Evolutionary conservation across 1,140 invertebrate species (phyloP).

Genomic region (Drosophila kurseongensis): DNA sequence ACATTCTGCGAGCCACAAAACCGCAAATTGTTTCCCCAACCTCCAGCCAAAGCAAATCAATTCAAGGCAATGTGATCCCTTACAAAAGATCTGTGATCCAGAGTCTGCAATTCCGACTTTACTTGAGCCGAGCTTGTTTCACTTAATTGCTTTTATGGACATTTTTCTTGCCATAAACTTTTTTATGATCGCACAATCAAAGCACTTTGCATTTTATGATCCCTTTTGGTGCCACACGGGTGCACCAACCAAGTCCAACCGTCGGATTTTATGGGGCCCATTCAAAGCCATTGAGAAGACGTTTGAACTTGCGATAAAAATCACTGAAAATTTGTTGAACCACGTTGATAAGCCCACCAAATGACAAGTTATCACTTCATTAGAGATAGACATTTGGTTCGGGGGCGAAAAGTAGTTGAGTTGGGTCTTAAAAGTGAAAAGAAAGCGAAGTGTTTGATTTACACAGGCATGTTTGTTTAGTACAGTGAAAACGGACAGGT

Average conservation of each 20-base stretch:
- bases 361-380: conserved; percentile 72
- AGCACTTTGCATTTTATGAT: conserved; percentile 76
- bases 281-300: conserved; percentile 53
- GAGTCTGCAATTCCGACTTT: conserved; percentile 20
- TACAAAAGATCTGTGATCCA: conserved; percentile 30
- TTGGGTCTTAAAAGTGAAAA: not conserved
- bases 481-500: conserved; percentile 4
- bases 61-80: conserved; percentile 43
- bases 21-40: conserved; percentile 65
- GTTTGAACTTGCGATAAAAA: conserved; percentile 67
- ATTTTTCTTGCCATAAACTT: conserved; percentile 63
- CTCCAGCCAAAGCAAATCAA: conserved; percentile 51
- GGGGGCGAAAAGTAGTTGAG: conserved; percentile 19
- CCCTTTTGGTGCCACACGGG: conserved; percentile 35
- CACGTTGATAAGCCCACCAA: conserved; percentile 44
- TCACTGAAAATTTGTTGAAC: conserved; percentile 73
- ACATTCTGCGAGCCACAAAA: conserved; percentile 47
- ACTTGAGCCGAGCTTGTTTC: conserved; percentile 39
- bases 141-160: conserved; percentile 74
- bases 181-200: conserved; percentile 75
- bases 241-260: conserved; percentile 13
- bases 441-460: conserved; percentile 14
- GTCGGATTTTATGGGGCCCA: conserved; percentile 61
- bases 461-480: conserved; percentile 12
- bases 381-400: conserved; percentile 18